Percentiles rank a stretch among this genome's conserved stretches.
phyloP scores from a whole-genome alignment of 1,140 invertebrate genomes.

The Anagrus nilaparvatae region DNA sequence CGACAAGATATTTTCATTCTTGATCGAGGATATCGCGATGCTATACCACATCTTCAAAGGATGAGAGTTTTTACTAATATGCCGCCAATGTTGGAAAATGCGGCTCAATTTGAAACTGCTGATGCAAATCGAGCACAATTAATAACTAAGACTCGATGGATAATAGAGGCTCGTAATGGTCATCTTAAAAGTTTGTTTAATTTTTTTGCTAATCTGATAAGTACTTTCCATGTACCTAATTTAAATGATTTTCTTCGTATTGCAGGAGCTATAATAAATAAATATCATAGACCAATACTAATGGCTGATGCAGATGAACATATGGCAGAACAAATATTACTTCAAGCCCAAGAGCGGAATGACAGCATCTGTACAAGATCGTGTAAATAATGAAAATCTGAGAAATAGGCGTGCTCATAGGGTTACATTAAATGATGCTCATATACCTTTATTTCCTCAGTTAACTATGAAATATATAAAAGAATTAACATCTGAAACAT shows the following conservation, averaged over 20 bases:
- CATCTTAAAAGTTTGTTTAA: too few species aligned
- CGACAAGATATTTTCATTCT: constrained; percentile 10
- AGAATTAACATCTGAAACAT: too few species aligned
- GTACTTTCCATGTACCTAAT: constrained; percentile 5
- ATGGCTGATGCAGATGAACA: constrained; percentile 8
- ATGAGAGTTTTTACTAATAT: constrained; percentile 10
- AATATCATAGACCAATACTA: constrained; percentile 3
- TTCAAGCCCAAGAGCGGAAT: too few species aligned
- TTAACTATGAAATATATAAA: too few species aligned
- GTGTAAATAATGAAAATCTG: too few species aligned
- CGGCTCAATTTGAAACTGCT: constrained; percentile 11
- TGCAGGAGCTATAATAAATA: constrained; percentile 7
- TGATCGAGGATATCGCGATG: constrained; percentile 12
- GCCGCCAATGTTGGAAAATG: constrained; percentile 2
- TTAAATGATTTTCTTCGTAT: constrained; percentile 8
- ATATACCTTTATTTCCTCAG: too few species aligned
- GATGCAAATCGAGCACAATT: constrained; percentile 10
- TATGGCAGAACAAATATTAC: constrained; percentile 5
- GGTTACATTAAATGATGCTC: too few species aligned
- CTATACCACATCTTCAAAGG: not conserved
- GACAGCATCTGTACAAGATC: too few species aligned
- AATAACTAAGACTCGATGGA: constrained; percentile 13
- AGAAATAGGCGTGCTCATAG: too few species aligned
- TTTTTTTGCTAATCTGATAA: too few species aligned
- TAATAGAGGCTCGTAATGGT: too few species aligned